A percentile compares a stretch with the other conserved stretches of the same genome.
phyloP scores from a whole-genome alignment of 1,140 invertebrate species.

The Steinernema feltiae region DNA sequence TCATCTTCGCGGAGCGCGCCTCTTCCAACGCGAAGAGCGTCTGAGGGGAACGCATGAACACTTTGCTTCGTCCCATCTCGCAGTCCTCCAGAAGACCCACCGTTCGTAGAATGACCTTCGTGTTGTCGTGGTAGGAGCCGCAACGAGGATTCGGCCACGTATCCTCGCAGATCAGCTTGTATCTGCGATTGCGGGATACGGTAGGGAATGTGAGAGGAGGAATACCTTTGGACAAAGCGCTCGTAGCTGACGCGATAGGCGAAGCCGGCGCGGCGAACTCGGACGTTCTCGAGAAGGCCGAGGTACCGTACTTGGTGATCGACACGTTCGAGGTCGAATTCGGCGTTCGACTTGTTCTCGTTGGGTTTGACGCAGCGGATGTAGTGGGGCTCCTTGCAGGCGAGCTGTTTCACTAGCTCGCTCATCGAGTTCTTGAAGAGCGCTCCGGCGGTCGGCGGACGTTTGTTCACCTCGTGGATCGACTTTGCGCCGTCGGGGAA shows the following conservation, averaged over 20 bases:
- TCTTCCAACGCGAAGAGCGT: constrained; percentile 82
- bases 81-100: constrained; percentile 75
- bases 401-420: constrained; percentile 76
- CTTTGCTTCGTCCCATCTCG: constrained; percentile 84
- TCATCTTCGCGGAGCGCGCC: constrained; percentile 67
- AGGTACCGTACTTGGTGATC: constrained; percentile 67
- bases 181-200: constrained; percentile 63
- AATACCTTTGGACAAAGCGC: constrained; percentile 28
- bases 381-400: constrained; percentile 68
- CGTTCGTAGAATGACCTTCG: constrained; percentile 74
- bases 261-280: constrained; percentile 66
- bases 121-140: constrained; percentile 73
- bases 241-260: constrained; percentile 61
- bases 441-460: constrained; percentile 68
- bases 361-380: constrained; percentile 72
- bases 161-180: constrained; percentile 87
- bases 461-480: constrained; percentile 66
- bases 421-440: constrained; percentile 91
- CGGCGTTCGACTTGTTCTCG: constrained; percentile 68
- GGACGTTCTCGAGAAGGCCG: constrained; percentile 66
- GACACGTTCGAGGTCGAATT: constrained; percentile 68
- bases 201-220: background rate
- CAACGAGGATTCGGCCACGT: constrained; percentile 88
- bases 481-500: constrained; percentile 65
- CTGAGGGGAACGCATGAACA: constrained; percentile 82